Base-by-base conservation (phyloP, 2,113 vertebrate genomes). In the Pelodiscus sinensis region DNA sequence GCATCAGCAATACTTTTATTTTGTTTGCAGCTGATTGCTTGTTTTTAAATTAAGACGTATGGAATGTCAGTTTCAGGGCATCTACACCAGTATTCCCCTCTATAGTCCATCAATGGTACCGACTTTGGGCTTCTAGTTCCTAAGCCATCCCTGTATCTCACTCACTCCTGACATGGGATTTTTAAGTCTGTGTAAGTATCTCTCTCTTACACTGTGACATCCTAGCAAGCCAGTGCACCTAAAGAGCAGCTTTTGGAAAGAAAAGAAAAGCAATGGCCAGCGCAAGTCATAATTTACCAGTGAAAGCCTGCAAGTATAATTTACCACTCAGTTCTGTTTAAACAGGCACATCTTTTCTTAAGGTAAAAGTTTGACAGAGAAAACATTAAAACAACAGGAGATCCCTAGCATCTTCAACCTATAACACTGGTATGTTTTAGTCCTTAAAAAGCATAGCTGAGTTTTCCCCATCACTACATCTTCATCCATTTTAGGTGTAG, bases 1-100 rank as follows among this genome's bases (percentile, higher is more conserved):
- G 68, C n/a, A 91, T 35, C n/a, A 87, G n/a, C n/a, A 38, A 78
- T 92, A 89, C 92, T 6, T 96, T 94, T 87, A 87, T 82, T 89
- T 85, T 79, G 16, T 75, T 57, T 91, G 84, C 77, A 82, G 81
- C 87, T 94, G 91, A 87, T 75, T 84, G 92, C 38, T 89, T 22
- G 73, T 92, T 87, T 94, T 90, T 71, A 91, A 75, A 88, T 90
- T 75, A 84, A 92, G 57, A 88, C 87, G 6, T 86, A 90, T 56
- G 85, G 86, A 71, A 71, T 35, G n/a, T 71, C 65, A 62, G 65
- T 71, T 71, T 71, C n/a, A 35, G 31, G 65, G n/a, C n/a, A 71
- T 21, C n/a, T 71, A 16, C n/a, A 35, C 16, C n/a, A 35, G 18
- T 71, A 68, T 68, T 68, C 15, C 65, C 9, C 16, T 68, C 31